Percentiles rank a stretch among this genome's conserved stretches.
Evolutionary conservation across 2,797 vertebrate genomes (phyloP).

Genomic region (Phrynocephalus vlangalii): DNA sequence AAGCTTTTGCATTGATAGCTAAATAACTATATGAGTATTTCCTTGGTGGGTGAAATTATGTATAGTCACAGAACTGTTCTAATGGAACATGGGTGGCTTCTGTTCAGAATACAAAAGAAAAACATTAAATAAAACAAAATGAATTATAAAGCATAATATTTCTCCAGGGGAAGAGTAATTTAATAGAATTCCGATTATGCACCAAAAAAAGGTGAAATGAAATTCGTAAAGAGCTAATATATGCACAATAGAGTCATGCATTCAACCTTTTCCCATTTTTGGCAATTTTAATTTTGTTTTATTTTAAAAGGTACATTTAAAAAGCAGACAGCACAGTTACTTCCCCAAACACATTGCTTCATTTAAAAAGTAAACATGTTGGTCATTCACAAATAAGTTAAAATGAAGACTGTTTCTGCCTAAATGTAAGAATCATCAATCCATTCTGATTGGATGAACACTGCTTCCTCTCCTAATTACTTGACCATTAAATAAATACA

Average conservation of each 20-base stretch:
- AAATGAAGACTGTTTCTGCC: neutral
- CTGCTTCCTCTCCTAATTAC: constrained; percentile 24
- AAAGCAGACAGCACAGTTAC: neutral
- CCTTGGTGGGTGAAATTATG: constrained; percentile 14
- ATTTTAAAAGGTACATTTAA: constrained; percentile 40
- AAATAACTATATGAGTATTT: neutral
- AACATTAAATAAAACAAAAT: constrained; percentile 27
- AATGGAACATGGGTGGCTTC: constrained; percentile 10
- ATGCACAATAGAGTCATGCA: constrained; percentile 24
- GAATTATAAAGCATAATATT: constrained; percentile 35
- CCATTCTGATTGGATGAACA: constrained; percentile 29
- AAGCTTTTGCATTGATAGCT: constrained; percentile 12
- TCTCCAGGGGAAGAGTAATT: constrained; percentile 20
- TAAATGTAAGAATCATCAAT: neutral
- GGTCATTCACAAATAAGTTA: neutral
- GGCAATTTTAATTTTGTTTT: constrained; percentile 29
- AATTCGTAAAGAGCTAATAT: constrained; percentile 39
- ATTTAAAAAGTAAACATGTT: neutral
- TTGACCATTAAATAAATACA: constrained; percentile 47
- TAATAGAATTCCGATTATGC: constrained; percentile 16
- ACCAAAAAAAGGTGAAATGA: constrained; percentile 26
- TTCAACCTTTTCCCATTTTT: constrained; percentile 31
- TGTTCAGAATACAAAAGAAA: neutral
- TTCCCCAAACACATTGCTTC: neutral
- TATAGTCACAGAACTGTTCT: neutral